A percentile compares a stretch with the other conserved stretches of the same genome.
phyloP scores from a whole-genome alignment of 2,797 vertebrate species.

The Dendrocincla tyrannina region DNA sequence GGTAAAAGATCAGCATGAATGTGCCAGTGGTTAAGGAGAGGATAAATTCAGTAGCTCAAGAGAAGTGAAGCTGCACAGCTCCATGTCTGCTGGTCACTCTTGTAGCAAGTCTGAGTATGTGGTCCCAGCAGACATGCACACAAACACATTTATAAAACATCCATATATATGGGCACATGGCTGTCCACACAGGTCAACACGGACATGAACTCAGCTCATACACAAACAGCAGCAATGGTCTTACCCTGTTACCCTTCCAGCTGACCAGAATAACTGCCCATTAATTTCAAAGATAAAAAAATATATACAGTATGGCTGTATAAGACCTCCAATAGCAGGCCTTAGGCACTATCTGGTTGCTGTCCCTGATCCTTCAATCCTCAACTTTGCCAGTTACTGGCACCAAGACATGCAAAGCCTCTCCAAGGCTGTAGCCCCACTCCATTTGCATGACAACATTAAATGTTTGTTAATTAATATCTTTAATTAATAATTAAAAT shows the following conservation, averaged over 20 bases:
- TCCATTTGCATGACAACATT: not conserved
- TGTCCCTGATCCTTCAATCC: not conserved
- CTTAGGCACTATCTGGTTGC: not conserved
- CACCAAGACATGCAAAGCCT: not conserved
- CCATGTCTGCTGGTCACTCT: fast-evolving
- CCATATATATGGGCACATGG: too few species aligned
- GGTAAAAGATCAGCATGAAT: not conserved
- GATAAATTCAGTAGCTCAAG: not conserved
- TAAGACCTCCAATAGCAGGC: not conserved
- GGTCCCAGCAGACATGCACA: not conserved
- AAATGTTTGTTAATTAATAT: not conserved
- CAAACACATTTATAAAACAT: not conserved
- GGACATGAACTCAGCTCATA: not conserved
- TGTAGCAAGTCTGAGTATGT: not conserved
- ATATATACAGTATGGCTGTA: too few species aligned
- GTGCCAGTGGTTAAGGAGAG: not conserved
- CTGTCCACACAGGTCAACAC: fast-evolving
- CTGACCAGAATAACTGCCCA: not conserved
- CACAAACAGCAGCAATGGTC: not conserved
- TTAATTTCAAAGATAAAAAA: not conserved
- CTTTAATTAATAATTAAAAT: too few species aligned
- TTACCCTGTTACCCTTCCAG: not conserved
- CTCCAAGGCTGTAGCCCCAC: not conserved
- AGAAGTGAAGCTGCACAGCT: not conserved
- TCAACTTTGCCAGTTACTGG: not conserved